Percentiles rank a stretch among this genome's conserved stretches.
These are phyloP conservation scores for Bradypodion pumilum DNA, from an alignment of 2,797 vertebrate species.

Conservation along the genomic window DNA sequence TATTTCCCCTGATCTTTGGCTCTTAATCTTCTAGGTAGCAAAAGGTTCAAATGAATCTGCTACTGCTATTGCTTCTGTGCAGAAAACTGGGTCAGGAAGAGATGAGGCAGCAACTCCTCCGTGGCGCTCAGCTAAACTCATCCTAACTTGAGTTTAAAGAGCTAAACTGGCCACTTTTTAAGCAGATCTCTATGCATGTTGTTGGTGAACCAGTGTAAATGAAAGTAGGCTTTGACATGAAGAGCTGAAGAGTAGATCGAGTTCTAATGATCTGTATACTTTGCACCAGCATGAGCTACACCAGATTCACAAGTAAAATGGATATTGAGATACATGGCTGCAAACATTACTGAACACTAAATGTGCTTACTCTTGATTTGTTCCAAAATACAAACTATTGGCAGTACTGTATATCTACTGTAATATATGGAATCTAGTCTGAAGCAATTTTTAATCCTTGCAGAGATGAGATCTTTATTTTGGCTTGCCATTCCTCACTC, in stretches of 20 bases:
- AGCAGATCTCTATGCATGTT: neutral
- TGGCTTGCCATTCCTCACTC: too few species aligned
- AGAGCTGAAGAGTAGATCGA: neutral
- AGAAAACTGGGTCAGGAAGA: neutral
- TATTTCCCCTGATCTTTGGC: neutral
- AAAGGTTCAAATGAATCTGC: neutral
- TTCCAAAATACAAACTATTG: neutral
- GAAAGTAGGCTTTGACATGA: neutral
- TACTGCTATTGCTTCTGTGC: constrained; percentile 1
- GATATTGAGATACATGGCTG: neutral
- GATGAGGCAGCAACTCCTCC: neutral
- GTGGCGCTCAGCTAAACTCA: neutral
- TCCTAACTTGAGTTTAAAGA: neutral
- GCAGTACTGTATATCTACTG: neutral
- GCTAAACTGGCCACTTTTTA: neutral
- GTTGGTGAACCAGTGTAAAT: neutral
- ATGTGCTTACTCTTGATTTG: neutral
- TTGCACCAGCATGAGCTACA: neutral
- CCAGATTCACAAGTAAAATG: neutral
- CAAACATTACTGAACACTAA: neutral
- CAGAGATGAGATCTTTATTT: neutral
- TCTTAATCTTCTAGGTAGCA: neutral
- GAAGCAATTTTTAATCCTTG: neutral
- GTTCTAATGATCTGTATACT: too few species aligned
- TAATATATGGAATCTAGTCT: neutral